These are phyloP conservation scores for Thymelicus lineola DNA, from an alignment of 2,888 invertebrate species.

Conservation along the genomic window DNA sequence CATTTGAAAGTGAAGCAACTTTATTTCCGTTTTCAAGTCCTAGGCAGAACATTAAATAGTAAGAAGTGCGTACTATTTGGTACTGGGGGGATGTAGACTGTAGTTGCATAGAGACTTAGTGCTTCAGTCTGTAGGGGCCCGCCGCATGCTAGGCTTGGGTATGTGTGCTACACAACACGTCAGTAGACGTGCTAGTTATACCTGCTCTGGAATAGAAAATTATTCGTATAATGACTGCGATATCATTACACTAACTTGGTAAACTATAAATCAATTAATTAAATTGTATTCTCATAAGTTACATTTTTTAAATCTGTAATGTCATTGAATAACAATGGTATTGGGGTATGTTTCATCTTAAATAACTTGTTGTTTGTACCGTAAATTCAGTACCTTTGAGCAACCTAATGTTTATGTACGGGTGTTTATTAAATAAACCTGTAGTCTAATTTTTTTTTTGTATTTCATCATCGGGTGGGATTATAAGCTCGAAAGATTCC, in stretches of 20 bases:
- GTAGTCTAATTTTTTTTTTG: too few species aligned
- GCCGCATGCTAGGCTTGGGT: conserved; percentile 70
- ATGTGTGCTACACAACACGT: conserved; percentile 51
- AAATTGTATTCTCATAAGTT: too few species aligned
- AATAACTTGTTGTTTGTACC: too few species aligned
- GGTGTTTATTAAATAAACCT: too few species aligned
- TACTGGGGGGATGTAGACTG: neutral
- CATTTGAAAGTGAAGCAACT: neutral
- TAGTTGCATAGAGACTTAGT: conserved; percentile 12
- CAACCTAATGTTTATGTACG: too few species aligned
- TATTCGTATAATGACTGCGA: conserved; percentile 26
- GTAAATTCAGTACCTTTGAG: too few species aligned
- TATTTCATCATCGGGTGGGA: too few species aligned
- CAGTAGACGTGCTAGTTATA: conserved; percentile 26
- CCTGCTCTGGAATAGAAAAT: conserved; percentile 23
- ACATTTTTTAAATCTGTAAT: too few species aligned
- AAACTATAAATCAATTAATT: too few species aligned
- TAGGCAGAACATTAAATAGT: neutral
- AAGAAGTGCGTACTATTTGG: neutral
- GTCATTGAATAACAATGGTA: too few species aligned
- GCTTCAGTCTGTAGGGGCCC: conserved; percentile 25
- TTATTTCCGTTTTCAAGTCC: neutral
- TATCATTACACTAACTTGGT: neutral
- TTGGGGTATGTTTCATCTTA: too few species aligned
- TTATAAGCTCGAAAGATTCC: too few species aligned